Conservation (phyloP, 2,113 vertebrate genomes). For the Phylloscopus whistleri region DNA sequence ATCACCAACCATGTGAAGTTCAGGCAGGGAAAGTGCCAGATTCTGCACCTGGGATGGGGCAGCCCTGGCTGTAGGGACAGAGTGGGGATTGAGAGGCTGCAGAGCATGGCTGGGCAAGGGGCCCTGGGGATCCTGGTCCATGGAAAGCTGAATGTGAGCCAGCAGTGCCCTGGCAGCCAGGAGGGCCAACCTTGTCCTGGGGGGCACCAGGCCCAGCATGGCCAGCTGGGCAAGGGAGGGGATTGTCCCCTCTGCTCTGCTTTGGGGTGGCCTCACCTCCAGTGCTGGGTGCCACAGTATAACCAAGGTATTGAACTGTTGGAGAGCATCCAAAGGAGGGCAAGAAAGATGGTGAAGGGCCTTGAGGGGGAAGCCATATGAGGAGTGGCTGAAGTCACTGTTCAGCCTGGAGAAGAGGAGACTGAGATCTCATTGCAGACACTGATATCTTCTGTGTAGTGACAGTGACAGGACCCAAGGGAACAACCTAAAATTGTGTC, state of each 20-base stretch:
- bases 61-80: accelerated
- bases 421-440: too few relatives aligned
- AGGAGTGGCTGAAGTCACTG: background rate
- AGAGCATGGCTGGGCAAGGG: background rate
- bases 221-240: too few relatives aligned
- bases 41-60: background rate
- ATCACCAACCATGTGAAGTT: background rate
- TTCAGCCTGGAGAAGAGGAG: background rate
- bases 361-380: accelerated
- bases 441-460: background rate
- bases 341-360: accelerated
- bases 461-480: background rate
- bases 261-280: accelerated
- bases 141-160: background rate
- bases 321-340: background rate
- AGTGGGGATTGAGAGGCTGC: background rate
- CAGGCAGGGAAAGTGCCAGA: background rate
- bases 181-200: background rate
- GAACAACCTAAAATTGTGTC: background rate
- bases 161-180: background rate
- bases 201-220: too few relatives aligned
- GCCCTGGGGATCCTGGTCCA: accelerated
- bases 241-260: too few relatives aligned
- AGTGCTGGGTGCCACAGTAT: accelerated
- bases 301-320: accelerated